Evolutionary conservation across 92 coral and sea anemone species (phyloP), one percentile per base, ranked within the genome.

Genomic region (Blastomussa wellsi): DNA sequence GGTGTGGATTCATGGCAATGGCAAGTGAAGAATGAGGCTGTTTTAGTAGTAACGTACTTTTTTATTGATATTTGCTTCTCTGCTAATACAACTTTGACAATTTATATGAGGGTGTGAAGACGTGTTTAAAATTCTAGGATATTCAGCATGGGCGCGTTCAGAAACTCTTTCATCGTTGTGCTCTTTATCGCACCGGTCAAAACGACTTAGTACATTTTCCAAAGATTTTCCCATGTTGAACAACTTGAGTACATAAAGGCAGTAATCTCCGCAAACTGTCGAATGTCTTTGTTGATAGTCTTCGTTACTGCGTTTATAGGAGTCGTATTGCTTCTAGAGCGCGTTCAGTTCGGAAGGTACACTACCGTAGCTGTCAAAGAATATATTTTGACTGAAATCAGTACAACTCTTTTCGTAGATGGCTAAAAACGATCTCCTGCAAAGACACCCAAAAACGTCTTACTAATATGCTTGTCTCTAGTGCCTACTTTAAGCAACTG

Each of bases 261-360:
- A 72, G 53, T 72, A 72, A 72, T 72, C 77, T 39, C 53, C 55
- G 13, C 77, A 72, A 28, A 72, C 77, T 72, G 77, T 72, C 0
- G 77, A 22, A 22, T 72, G 52, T 72, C 4, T 41, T 72, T 72
- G 77, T 72, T 72, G 77, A 41, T 72, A 72, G 53, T 39, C 52
- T 7, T 39, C 0, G 33, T 14, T 39, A 72, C 77, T 72, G 13
- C 77, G 51, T 41, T 41, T 39, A 72, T 38, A 72, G 31, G 51
- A 22, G 8, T 72, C 55, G 55, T 5, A 72, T 0, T 72, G 1
- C 41, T 72, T 72, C 77, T 53, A 72, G 28, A 38, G 77, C 0
- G 35, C 20, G 77, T 38, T 72, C 31, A 38, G 3, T 3, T 72
- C 6, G 35, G 77, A 72, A 72, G 77, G 77, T 41, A 14, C 19